phyloP scores from a whole-genome alignment of 1,140 invertebrate species.

The Scaptodrosophila lebanonensis region DNA sequence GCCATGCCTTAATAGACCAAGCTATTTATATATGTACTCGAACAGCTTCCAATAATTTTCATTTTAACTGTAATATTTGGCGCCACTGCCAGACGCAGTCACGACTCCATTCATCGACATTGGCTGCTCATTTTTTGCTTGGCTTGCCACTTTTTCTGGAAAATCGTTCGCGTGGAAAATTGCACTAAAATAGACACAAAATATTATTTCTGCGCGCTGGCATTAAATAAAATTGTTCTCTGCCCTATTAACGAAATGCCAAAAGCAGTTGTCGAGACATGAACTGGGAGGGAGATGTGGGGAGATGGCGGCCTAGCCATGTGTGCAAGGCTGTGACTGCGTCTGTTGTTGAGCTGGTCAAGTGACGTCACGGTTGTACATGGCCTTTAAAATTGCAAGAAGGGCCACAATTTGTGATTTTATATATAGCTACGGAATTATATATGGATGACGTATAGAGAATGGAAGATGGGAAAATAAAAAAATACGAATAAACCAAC shows the following conservation, averaged over 20 bases:
- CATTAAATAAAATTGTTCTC: constrained; percentile 25
- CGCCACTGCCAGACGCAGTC: constrained; percentile 47
- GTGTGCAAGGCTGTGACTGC: too few species aligned
- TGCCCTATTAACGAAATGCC: constrained; percentile 18
- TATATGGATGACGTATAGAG: too few species aligned
- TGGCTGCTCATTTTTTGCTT: constrained; percentile 15
- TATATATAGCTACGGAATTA: too few species aligned
- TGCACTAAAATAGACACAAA: constrained; percentile 72
- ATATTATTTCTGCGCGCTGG: constrained; percentile 56
- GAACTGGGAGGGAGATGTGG: too few species aligned
- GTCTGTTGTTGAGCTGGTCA: too few species aligned
- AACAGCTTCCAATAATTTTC: constrained; percentile 57
- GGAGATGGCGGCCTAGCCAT: too few species aligned
- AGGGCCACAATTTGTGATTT: too few species aligned
- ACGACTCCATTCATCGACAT: constrained; percentile 7
- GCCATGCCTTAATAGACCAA: not conserved
- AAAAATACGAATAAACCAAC: too few species aligned
- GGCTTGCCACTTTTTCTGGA: constrained; percentile 8
- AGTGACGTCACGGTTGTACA: too few species aligned
- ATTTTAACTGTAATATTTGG: constrained; percentile 58
- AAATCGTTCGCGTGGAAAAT: constrained; percentile 68
- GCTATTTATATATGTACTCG: constrained; percentile 10
- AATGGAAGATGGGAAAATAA: too few species aligned
- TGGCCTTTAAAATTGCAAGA: too few species aligned
- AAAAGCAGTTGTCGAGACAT: constrained; percentile 3